Conservation (phyloP, 2,113 vertebrate species). For the Malaclemys terrapin region DNA sequence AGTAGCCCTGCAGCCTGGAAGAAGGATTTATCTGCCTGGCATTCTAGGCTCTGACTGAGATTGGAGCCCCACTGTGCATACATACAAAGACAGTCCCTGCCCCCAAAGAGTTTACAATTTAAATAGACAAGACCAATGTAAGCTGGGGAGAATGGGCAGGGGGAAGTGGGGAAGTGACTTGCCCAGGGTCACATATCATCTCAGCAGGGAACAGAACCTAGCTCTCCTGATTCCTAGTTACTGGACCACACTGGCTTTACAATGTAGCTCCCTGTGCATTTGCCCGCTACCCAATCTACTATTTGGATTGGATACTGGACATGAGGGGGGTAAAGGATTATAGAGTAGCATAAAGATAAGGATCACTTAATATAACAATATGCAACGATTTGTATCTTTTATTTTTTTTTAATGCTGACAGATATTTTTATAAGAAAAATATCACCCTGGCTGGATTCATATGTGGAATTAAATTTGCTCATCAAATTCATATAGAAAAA, state of each 20-base stretch:
- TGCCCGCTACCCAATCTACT: background rate
- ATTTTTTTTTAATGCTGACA: background rate
- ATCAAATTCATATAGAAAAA: background rate
- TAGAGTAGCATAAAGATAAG: accelerated
- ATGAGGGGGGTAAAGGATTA: accelerated
- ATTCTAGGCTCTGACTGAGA: background rate
- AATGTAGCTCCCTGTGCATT: background rate
- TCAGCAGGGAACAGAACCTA: background rate
- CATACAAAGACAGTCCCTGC: background rate
- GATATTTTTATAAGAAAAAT: background rate
- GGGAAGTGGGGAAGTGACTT: background rate
- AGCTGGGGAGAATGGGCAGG: background rate
- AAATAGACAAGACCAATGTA: background rate
- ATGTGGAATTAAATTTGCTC: background rate
- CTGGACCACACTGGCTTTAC: background rate
- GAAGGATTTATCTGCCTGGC: background rate
- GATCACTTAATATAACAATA: background rate
- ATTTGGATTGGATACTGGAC: background rate
- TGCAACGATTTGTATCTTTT: background rate
- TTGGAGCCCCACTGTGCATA: background rate
- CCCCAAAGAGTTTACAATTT: accelerated
- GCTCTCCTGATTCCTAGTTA: background rate
- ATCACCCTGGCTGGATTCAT: background rate
- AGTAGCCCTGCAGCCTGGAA: background rate
- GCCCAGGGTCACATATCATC: background rate